These are phyloP conservation scores for Coenonympha glycerion DNA, from an alignment of 2,888 invertebrate species.

Conservation along the genomic window DNA sequence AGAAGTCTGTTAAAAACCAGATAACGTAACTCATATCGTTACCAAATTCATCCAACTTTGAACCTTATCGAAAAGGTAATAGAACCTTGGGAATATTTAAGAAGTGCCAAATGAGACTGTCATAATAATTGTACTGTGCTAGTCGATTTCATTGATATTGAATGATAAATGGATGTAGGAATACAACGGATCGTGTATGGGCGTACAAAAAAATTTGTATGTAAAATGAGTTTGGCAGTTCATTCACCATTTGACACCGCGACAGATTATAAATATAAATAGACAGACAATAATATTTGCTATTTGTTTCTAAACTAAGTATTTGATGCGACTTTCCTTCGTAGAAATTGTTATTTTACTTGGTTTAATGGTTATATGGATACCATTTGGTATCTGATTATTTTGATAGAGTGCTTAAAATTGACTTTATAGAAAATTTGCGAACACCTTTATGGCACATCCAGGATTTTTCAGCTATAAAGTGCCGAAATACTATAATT, in stretches of 20 bases:
- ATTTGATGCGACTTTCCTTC: neutral
- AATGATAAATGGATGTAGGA: slow-evolving; percentile 56
- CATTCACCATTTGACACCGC: slow-evolving; percentile 43
- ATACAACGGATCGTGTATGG: slow-evolving; percentile 42
- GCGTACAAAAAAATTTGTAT: slow-evolving; percentile 43
- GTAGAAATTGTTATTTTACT: neutral
- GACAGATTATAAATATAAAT: slow-evolving; percentile 18
- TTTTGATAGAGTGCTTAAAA: too few relatives aligned
- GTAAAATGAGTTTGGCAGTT: slow-evolving; percentile 45
- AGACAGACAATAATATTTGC: neutral
- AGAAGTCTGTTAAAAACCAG: too few relatives aligned
- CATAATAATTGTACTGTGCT: slow-evolving; percentile 47
- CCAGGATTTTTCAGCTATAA: too few relatives aligned
- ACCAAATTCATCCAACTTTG: slow-evolving; percentile 16
- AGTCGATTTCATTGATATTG: slow-evolving; percentile 60
- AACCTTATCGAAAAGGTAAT: slow-evolving; percentile 12
- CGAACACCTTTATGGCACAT: too few relatives aligned
- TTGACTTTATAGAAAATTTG: too few relatives aligned
- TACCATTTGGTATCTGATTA: too few relatives aligned
- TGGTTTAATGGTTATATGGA: too few relatives aligned
- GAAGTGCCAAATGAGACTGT: slow-evolving; percentile 26
- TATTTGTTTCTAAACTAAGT: neutral
- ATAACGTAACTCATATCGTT: slow-evolving; percentile 24
- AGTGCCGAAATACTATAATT: too few relatives aligned
- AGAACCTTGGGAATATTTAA: slow-evolving; percentile 5